A percentile compares a stretch with the other conserved stretches of the same genome.
phyloP scores from a whole-genome alignment of 2,888 invertebrate species.

The Masnerella sp. region DNA sequence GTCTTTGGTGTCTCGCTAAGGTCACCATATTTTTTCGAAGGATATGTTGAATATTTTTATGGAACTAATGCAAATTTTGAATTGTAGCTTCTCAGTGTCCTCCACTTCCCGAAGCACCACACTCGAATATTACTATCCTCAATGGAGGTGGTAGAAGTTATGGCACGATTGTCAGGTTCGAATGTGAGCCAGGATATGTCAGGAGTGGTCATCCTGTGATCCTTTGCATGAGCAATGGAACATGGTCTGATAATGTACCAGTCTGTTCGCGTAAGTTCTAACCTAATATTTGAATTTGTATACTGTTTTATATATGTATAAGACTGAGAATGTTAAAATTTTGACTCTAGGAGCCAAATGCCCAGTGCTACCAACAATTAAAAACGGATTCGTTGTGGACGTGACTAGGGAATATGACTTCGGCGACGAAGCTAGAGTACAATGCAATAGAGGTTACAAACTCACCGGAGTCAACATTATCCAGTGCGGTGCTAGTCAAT shows the following conservation, averaged over 20 bases:
- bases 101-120: constrained; percentile 90
- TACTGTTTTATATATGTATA: constrained; percentile 30
- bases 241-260: constrained; percentile 95
- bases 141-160: constrained; percentile 95
- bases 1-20: too few species aligned
- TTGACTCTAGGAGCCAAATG: constrained; percentile 81
- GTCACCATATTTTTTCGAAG: too few species aligned
- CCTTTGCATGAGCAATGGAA: constrained; percentile 96
- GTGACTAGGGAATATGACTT: constrained; percentile 86
- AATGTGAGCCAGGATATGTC: constrained; percentile 94
- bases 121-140: constrained; percentile 90
- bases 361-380: constrained; percentile 87
- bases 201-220: constrained; percentile 93
- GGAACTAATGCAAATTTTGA: neutral
- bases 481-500: constrained; percentile 90
- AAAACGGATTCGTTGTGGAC: constrained; percentile 93
- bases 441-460: constrained; percentile 94
- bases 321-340: too few species aligned
- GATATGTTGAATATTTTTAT: too few species aligned
- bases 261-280: constrained; percentile 85
- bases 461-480: constrained; percentile 90
- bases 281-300: neutral
- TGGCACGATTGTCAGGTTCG: constrained; percentile 94
- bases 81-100: constrained; percentile 91
- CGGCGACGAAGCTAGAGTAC: constrained; percentile 94